Percentiles rank a stretch among this genome's conserved stretches.
These are phyloP conservation scores for Gallinago undulata DNA, from an alignment of 2,113 vertebrate genomes.

Conservation along the genomic window DNA sequence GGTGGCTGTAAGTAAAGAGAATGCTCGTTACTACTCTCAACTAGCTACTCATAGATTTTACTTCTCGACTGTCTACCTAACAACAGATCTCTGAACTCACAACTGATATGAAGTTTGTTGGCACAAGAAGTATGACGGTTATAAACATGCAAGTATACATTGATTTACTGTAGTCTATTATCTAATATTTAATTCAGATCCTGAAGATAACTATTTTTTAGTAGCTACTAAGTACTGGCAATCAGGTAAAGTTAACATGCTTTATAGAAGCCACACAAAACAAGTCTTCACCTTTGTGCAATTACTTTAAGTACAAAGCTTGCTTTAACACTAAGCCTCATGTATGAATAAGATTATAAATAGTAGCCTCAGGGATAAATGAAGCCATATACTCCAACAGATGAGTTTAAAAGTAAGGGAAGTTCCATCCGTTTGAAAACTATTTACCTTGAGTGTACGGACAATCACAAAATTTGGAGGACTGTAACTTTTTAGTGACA, in stretches of 20 bases:
- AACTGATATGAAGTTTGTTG: not conserved
- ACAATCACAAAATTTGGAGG: not conserved
- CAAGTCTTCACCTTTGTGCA: not conserved
- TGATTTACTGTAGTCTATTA: not conserved
- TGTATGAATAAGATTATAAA: not conserved
- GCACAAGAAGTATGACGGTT: not conserved
- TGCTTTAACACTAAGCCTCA: not conserved
- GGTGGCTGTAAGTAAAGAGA: not conserved
- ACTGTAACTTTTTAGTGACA: not conserved
- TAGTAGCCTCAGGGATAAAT: not conserved
- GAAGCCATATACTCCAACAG: not conserved
- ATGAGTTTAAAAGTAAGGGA: not conserved
- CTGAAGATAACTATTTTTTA: not conserved
- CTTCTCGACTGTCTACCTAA: not conserved
- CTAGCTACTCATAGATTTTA: not conserved
- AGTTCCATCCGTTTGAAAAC: not conserved
- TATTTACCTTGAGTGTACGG: not conserved
- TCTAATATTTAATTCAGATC: not conserved
- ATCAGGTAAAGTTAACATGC: not conserved
- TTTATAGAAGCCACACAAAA: not conserved
- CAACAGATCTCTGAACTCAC: not conserved
- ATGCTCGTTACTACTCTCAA: not conserved
- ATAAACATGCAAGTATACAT: not conserved
- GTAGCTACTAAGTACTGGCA: not conserved
- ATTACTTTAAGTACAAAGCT: not conserved